Conservation (phyloP, 2,797 vertebrate genomes). For the Odontamblyopus lacepedii region DNA sequence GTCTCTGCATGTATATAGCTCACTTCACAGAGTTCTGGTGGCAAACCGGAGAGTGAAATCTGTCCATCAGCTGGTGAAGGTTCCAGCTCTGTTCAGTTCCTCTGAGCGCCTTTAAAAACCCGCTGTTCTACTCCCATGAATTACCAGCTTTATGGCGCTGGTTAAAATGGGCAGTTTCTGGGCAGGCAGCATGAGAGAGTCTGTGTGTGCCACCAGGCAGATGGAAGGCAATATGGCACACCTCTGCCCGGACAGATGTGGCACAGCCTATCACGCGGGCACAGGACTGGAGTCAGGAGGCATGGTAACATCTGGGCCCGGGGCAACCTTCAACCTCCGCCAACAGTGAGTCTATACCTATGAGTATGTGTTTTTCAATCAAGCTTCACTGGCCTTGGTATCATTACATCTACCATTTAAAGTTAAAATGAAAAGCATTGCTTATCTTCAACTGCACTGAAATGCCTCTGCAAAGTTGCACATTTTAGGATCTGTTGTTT, state of each 20-base stretch:
- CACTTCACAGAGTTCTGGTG: constrained; percentile 69
- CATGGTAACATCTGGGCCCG: constrained; percentile 90
- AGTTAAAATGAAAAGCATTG: too few relatives aligned
- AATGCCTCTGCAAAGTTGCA: not conserved
- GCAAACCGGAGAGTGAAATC: constrained; percentile 84
- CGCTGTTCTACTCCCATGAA: constrained; percentile 95
- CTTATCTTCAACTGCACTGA: not conserved
- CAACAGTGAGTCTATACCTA: constrained; percentile 36
- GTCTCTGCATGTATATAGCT: constrained; percentile 50
- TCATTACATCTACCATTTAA: not conserved
- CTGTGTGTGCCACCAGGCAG: constrained; percentile 83
- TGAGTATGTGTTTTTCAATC: not conserved
- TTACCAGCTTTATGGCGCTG: constrained; percentile 92
- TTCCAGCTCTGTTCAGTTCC: constrained; percentile 91
- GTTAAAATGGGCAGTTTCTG: constrained; percentile 93
- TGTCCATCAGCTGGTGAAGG: constrained; percentile 92
- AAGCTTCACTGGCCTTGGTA: not conserved
- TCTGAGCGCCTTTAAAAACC: constrained; percentile 98
- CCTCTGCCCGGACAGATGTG: constrained; percentile 96
- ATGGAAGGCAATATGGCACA: constrained; percentile 97
- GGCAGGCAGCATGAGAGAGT: constrained; percentile 70
- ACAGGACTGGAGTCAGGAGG: constrained; percentile 78
- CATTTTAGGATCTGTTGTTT: not conserved
- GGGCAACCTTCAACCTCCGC: constrained; percentile 69
- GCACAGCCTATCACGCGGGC: constrained; percentile 83